phyloP scores from a whole-genome alignment of 2,888 invertebrate genomes.

The Polydesmus complanatus region DNA sequence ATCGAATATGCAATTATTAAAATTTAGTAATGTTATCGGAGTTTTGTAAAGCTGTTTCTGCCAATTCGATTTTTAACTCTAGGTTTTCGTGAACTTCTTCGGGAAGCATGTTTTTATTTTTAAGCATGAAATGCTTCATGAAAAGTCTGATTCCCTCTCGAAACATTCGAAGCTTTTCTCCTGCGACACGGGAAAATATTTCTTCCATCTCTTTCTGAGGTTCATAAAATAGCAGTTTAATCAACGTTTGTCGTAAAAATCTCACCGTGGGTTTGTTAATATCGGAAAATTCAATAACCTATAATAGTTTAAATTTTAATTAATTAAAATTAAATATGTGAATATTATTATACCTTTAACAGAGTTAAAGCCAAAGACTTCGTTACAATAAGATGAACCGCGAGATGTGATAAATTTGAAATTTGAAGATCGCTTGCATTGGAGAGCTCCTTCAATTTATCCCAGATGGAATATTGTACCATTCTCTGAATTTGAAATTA shows the following conservation, averaged over 20 bases:
- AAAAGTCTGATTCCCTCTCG: constrained; percentile 71
- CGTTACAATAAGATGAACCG: constrained; percentile 62
- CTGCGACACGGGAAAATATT: constrained; percentile 58
- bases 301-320: constrained; percentile 18
- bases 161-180: constrained; percentile 61
- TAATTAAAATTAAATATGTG: neutral
- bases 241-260: constrained; percentile 61
- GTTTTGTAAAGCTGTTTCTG: constrained; percentile 40
- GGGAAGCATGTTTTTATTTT: constrained; percentile 25
- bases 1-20: no score
- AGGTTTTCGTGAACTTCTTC: constrained; percentile 39
- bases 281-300: constrained; percentile 76
- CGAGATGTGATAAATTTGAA: constrained; percentile 60
- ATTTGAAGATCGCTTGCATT: constrained; percentile 47
- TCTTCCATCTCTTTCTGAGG: constrained; percentile 44
- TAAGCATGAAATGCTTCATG: constrained; percentile 69
- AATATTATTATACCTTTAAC: constrained; percentile 51
- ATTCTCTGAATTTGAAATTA: constrained; percentile 50
- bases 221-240: constrained; percentile 54
- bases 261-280: constrained; percentile 63
- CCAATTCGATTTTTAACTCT: constrained; percentile 44
- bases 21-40: neutral
- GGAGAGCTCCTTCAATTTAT: constrained; percentile 68
- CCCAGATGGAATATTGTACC: constrained; percentile 80
- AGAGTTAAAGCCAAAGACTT: constrained; percentile 65